Conservation (phyloP, 2,888 invertebrate genomes). For the Aleiodes testaceus region DNA sequence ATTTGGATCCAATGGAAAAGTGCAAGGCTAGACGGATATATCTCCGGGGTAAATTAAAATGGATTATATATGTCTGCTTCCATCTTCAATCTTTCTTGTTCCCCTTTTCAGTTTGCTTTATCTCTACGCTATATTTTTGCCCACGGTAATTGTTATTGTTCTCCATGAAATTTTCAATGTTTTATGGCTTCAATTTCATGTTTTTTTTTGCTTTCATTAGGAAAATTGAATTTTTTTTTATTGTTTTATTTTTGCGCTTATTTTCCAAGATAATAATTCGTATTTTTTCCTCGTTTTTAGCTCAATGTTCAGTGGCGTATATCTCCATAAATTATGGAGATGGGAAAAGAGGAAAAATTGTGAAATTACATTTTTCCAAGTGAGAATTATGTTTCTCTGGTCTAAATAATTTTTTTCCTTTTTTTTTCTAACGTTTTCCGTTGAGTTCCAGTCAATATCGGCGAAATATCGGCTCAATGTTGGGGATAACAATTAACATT, state of each 20-base stretch:
- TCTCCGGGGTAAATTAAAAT: conserved; percentile 69
- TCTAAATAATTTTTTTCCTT: neutral
- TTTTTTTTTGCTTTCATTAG: neutral
- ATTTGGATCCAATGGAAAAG: conserved; percentile 55
- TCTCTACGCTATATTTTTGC: conserved; percentile 13
- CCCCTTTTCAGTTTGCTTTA: conserved; percentile 3
- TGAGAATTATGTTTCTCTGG: neutral
- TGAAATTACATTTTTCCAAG: too few species aligned
- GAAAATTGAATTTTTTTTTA: conserved; percentile 16
- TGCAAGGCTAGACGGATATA: conserved; percentile 67
- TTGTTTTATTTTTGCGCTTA: too few species aligned
- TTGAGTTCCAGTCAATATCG: too few species aligned
- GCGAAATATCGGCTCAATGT: too few species aligned
- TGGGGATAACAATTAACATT: too few species aligned
- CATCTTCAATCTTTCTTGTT: conserved; percentile 63
- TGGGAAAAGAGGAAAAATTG: too few species aligned
- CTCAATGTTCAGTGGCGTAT: too few species aligned
- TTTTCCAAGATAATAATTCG: too few species aligned
- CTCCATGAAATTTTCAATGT: neutral
- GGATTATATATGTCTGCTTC: conserved; percentile 69
- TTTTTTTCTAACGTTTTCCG: too few species aligned
- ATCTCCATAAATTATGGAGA: too few species aligned
- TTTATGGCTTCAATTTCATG: neutral
- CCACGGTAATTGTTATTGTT: conserved; percentile 17
- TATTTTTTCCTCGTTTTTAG: too few species aligned